These are phyloP conservation scores for Tenodera sinensis DNA, from an alignment of 2,888 invertebrate genomes.

Conservation along the genomic window DNA sequence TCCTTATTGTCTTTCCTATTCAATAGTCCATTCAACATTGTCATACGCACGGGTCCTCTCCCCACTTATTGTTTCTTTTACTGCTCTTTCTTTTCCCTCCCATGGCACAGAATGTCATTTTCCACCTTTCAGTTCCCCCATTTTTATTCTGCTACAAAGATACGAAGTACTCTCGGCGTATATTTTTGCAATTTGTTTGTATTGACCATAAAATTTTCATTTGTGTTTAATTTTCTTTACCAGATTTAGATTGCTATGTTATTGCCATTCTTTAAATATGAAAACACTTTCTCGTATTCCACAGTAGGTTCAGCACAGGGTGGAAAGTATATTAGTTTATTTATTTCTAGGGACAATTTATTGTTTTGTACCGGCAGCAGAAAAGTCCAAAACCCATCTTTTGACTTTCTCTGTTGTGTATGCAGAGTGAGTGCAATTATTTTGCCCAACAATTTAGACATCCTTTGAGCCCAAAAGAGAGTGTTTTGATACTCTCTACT, in stretches of 20 bases:
- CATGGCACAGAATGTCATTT: not conserved
- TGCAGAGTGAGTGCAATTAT: no score
- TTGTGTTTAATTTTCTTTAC: not conserved
- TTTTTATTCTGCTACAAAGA: not conserved
- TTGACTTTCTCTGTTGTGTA: no score
- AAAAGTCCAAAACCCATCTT: no score
- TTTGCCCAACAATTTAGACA: no score
- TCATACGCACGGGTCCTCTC: not conserved
- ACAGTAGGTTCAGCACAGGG: no score
- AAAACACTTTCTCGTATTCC: no score
- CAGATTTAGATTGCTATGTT: not conserved
- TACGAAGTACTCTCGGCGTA: not conserved
- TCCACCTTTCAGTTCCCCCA: not conserved
- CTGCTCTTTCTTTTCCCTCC: not conserved
- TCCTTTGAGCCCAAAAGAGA: no score
- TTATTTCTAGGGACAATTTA: no score
- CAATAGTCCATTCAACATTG: not conserved
- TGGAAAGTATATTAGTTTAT: no score
- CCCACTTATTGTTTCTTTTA: not conserved
- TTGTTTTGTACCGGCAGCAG: no score
- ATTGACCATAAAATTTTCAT: not conserved
- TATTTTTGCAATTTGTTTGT: not conserved
- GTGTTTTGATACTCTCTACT: no score
- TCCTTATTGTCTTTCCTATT: not conserved
- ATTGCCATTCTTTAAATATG: not conserved